Conservation (phyloP, 30 jellyfish, hydroid and myxozoan species). For the Aurelia coerulea region DNA sequence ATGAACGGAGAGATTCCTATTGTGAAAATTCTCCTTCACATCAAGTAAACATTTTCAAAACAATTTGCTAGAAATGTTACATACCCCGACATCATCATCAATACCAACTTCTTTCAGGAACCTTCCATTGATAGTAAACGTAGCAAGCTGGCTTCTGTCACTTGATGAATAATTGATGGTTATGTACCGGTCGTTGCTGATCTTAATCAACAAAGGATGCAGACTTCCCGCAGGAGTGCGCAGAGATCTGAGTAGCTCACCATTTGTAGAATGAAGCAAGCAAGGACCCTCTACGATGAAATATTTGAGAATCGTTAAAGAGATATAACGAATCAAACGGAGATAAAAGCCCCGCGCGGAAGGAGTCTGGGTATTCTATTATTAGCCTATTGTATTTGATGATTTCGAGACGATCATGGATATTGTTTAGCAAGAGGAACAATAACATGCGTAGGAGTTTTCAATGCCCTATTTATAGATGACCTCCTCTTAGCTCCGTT, state of each 20-base stretch:
- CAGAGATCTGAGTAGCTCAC: conserved; percentile 83
- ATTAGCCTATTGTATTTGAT: no score
- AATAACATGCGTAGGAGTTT: no score
- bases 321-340: background rate
- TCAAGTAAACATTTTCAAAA: no score
- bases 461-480: no score
- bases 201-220: conserved; percentile 70
- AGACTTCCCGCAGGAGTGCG: conserved; percentile 79
- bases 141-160: conserved; percentile 88
- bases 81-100: conserved; percentile 77
- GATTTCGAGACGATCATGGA: no score
- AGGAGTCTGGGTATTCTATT: no score
- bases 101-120: conserved; percentile 72
- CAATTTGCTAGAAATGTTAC: background rate
- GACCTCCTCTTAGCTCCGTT: no score
- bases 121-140: conserved; percentile 82
- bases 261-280: conserved; percentile 85
- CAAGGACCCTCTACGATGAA: conserved; percentile 88
- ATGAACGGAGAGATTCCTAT: no score
- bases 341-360: no score
- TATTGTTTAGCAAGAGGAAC: no score
- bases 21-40: no score
- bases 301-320: background rate
- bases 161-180: conserved; percentile 73
- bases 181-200: conserved; percentile 89